These are phyloP conservation scores for Clepsis dumicolana DNA, from an alignment of 2,888 invertebrate species.

Conservation along the genomic window DNA sequence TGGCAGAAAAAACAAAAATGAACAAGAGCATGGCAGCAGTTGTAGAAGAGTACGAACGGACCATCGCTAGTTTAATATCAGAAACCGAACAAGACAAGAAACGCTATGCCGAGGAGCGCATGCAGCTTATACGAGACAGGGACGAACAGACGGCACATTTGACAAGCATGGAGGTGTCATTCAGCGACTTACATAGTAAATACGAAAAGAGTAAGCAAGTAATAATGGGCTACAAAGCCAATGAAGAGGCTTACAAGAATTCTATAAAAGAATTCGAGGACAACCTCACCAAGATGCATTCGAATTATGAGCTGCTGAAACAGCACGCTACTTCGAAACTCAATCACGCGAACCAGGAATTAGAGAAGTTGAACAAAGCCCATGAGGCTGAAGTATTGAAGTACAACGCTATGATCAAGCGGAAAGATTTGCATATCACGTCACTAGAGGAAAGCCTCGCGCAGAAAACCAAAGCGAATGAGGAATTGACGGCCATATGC, in stretches of 20 bases:
- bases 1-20: conserved; percentile 74
- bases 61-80: conserved; percentile 90
- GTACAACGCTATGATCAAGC: conserved; percentile 94
- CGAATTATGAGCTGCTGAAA: conserved; percentile 94
- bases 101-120: conserved; percentile 82
- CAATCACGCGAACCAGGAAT: conserved; percentile 90
- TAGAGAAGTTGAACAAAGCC: conserved; percentile 90
- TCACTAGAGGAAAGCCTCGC: conserved; percentile 93
- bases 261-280: conserved; percentile 90
- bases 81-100: conserved; percentile 90
- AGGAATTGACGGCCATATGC: conserved; percentile 95
- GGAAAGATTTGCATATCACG: conserved; percentile 93
- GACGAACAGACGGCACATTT: conserved; percentile 88
- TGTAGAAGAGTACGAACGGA: conserved; percentile 92
- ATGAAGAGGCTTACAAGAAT: conserved; percentile 89
- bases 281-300: conserved; percentile 90
- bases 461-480: conserved; percentile 96
- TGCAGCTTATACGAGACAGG: conserved; percentile 84
- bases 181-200: conserved; percentile 88
- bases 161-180: conserved; percentile 87
- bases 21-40: conserved; percentile 88
- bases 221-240: conserved; percentile 82
- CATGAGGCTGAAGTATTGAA: conserved; percentile 94
- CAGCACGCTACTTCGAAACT: conserved; percentile 96
- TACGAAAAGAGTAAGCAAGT: conserved; percentile 89